phyloP scores from a whole-genome alignment of 2,113 vertebrate species.

The Corythornis madagascariensis region DNA sequence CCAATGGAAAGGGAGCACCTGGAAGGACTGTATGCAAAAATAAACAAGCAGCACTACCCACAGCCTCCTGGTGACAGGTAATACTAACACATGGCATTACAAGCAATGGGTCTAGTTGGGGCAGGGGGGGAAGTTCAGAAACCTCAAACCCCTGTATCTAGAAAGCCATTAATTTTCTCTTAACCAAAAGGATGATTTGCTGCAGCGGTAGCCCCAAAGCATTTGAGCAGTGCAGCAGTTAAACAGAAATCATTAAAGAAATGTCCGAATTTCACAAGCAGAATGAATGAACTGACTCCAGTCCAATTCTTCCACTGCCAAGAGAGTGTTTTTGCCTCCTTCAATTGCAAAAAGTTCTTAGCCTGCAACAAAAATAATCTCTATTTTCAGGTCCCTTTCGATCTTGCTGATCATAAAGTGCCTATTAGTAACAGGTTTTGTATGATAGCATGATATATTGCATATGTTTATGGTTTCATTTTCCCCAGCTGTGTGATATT shows the following conservation, averaged over 20 bases:
- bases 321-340: constrained; percentile 30
- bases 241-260: constrained; percentile 60
- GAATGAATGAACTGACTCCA: constrained; percentile 42
- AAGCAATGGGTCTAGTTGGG: neutral
- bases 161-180: constrained; percentile 15
- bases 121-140: neutral
- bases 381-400: constrained; percentile 61
- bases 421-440: constrained; percentile 68
- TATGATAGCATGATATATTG: constrained; percentile 72
- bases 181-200: neutral
- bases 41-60: constrained; percentile 90
- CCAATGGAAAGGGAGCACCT: constrained; percentile 84
- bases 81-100: neutral
- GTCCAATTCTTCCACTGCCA: constrained; percentile 48
- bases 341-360: neutral
- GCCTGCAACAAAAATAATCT: constrained; percentile 49
- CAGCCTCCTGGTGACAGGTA: constrained; percentile 86
- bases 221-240: constrained; percentile 27
- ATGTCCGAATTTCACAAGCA: constrained; percentile 52
- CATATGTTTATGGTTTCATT: constrained; percentile 78
- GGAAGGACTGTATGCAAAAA: constrained; percentile 93
- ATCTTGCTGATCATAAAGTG: constrained; percentile 62
- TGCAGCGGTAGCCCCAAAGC: neutral
- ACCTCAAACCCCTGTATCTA: neutral
- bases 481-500: constrained; percentile 80